Base-by-base conservation (phyloP, 1,140 invertebrate genomes). In the Apocrypta bakeri region DNA sequence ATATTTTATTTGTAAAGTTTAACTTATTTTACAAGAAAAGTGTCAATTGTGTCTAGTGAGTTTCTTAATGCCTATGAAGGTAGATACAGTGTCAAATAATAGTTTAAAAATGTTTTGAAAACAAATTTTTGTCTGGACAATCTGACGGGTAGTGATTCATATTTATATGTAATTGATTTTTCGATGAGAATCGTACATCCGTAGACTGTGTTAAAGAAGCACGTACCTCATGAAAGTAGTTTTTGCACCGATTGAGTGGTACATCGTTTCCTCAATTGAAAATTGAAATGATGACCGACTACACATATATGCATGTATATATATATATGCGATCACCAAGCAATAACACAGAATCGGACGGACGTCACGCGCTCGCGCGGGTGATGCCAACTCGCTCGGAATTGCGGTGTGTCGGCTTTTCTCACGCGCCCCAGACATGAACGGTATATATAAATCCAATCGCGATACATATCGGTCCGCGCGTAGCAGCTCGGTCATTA, bases 311-410 rank as follows among this genome's bases (percentile, higher is more conserved):
- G 37, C 31, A 7, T 37, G n/a, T n/a, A n/a, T n/a, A n/a, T n/a
- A n/a, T n/a, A n/a, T n/a, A n/a, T n/a, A 21, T 17, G 9, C 37
- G 37, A 3, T 12, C 42, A 21, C 21, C 48, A 17, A 17, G 17
- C 48, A n/a, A n/a, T 56, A 56, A 56, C 48, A 56, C 17, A 48
- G 68, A n/a, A 0, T 14, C 17, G 68, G 31, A 75, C 31, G 74
- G 74, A 77, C 81, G 66, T 82, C 64, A 82, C 73, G 80, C 40
- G 80, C 80, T 40, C 27, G 33, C 37, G 42, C 61, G 61, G 61
- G 9, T 8, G 33, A n/a, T 24, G 33, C 17, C 29, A n/a, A n/a
- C n/a, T 37, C 73, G n/a, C 40, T 33, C 8, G 42, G 27, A 82
- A 76, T 76, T 78, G 75, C 75, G 12, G 63, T 33, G 25, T 8